phyloP scores from a whole-genome alignment of 1,140 invertebrate genomes.

The Lysiphlebus fabarum region DNA sequence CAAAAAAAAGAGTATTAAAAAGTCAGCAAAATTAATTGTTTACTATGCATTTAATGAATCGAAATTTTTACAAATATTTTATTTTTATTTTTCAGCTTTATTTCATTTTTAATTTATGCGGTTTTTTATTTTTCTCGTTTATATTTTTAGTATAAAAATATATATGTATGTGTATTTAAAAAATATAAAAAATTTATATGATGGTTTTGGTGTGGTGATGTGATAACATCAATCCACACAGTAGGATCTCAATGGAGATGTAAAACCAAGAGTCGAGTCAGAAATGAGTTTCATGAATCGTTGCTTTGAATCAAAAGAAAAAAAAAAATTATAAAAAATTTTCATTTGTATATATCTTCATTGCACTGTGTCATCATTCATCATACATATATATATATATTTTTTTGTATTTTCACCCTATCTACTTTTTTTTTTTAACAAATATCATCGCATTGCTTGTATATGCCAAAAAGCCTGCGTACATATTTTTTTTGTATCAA shows the following conservation, averaged over 20 bases:
- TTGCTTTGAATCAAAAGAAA: slow-evolving; percentile 31
- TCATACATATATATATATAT: not conserved
- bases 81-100: too few relatives aligned
- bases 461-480: slow-evolving; percentile 10
- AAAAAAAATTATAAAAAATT: slow-evolving; percentile 11
- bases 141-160: too few relatives aligned
- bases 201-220: slow-evolving; percentile 14
- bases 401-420: not conserved
- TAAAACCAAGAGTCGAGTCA: slow-evolving; percentile 18
- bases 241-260: slow-evolving; percentile 16
- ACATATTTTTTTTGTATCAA: not conserved
- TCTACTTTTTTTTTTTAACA: too few relatives aligned
- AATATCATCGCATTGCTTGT: too few relatives aligned
- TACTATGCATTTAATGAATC: too few relatives aligned
- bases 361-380: not conserved
- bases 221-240: slow-evolving; percentile 45
- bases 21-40: too few relatives aligned
- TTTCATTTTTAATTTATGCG: too few relatives aligned
- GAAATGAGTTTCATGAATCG: slow-evolving; percentile 40
- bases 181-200: too few relatives aligned
- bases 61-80: too few relatives aligned
- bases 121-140: too few relatives aligned
- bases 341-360: slow-evolving; percentile 24
- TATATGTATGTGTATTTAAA: too few relatives aligned
- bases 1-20: too few relatives aligned